Evolutionary conservation across 1,140 invertebrate species (phyloP), one percentile per base, ranked within the genome.

Genomic region (Tachypleus tridentatus): DNA sequence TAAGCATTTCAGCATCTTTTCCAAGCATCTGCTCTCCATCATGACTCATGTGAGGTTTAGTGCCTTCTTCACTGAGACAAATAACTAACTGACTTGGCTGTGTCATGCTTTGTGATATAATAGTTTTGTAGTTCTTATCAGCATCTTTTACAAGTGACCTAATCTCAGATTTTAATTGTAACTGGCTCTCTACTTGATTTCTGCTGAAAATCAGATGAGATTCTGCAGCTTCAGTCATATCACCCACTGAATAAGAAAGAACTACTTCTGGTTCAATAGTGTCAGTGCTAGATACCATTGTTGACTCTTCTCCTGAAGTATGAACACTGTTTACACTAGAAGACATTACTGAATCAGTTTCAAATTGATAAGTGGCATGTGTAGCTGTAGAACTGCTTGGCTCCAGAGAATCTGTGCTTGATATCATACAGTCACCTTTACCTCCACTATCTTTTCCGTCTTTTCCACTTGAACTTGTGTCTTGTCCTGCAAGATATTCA

Each of bases 351-450:
- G 87, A 89, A 62, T 69, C 68, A 59, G 68, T 69, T 76, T 89
- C 87, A 72, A 86, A 88, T 70, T 88, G 87, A 72, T 87, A 89
- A 10, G 87, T 89, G 11, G 87, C 87, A 72, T 87, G 83, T 0
- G 88, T 89, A 0, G 86, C 87, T 0, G 86, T 87, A 63, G 84
- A 86, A 58, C 65, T 69, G 51, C 68, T 69, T 11, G 68, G 68
- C 58, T 69, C 68, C 51, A 69, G 63, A 11, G 68, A 69, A 67
- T 85, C 84, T 3, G 83, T 85, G 71, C 84, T 86, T 49, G 84
- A 84, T 48, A 83, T 73, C 80, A 85, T 82, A 57, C 81, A 71
- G 64, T 84, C 83, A 51, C 61, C 50, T 53, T 66, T 69, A 9
- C 61, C 83, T 60, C 56, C 47, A 62, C 11, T 29, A 29, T 29